phyloP scores from a whole-genome alignment of 1,140 invertebrate genomes.

The Drosophila bocki region DNA sequence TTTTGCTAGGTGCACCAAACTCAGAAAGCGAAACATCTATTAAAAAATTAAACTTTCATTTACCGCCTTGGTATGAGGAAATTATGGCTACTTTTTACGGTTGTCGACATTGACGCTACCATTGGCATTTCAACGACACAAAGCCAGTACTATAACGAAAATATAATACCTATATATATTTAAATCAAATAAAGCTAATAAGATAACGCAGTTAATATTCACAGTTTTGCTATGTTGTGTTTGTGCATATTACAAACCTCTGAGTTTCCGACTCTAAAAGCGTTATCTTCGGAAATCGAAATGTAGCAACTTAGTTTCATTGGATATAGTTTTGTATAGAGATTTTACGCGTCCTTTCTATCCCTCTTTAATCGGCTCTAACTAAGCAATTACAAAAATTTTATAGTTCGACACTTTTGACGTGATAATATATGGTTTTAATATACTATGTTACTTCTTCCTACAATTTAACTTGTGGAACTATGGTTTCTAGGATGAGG shows the following conservation, averaged over 20 bases:
- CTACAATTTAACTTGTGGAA: too few species aligned
- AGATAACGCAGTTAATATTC: not conserved
- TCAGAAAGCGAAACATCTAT: conserved; percentile 78
- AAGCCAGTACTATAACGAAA: not conserved
- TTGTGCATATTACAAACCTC: not conserved
- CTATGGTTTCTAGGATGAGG: too few species aligned
- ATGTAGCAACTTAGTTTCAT: not conserved
- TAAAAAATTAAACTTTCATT: conserved; percentile 72
- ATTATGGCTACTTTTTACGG: conserved; percentile 31
- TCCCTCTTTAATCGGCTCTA: too few species aligned
- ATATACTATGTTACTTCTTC: too few species aligned
- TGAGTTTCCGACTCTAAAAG: not conserved
- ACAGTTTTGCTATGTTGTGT: not conserved
- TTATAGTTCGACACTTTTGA: too few species aligned
- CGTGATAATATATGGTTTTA: too few species aligned
- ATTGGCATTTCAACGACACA: conserved; percentile 3
- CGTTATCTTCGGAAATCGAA: not conserved
- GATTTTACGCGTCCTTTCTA: too few species aligned
- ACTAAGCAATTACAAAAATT: too few species aligned
- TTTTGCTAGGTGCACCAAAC: conserved; percentile 52
- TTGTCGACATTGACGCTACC: conserved; percentile 25
- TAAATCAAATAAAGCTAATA: not conserved
- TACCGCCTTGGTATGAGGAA: conserved; percentile 63
- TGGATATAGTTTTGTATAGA: too few species aligned
- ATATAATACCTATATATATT: not conserved